Evolutionary conservation across 2,113 vertebrate genomes (phyloP).

Genomic region (Percina caprodes): DNA sequence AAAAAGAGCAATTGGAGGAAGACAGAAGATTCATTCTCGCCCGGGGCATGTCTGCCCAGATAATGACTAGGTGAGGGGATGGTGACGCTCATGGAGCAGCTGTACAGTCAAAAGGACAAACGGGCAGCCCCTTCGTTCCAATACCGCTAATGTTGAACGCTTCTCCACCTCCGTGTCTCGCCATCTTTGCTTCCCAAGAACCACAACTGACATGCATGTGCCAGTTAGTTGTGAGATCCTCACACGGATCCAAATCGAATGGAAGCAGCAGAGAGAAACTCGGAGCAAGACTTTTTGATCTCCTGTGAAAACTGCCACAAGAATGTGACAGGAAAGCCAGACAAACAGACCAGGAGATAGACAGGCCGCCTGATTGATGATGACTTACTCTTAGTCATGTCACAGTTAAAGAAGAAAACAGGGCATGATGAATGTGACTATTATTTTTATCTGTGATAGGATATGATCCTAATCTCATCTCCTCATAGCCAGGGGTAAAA

Average conservation of each 20-base stretch:
- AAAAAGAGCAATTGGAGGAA: constrained; percentile 21
- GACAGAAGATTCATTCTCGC: constrained; percentile 31
- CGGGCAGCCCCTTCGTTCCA: constrained; percentile 2
- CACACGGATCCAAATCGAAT: not conserved
- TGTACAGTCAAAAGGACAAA: constrained; percentile 44
- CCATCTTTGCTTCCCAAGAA: not conserved
- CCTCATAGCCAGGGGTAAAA: constrained; percentile 57
- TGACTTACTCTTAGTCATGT: constrained; percentile 34
- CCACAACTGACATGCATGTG: not conserved
- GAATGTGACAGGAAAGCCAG: constrained; percentile 1
- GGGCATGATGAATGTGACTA: constrained; percentile 51
- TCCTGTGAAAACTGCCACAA: not conserved
- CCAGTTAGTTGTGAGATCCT: not conserved
- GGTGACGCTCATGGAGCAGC: constrained; percentile 41
- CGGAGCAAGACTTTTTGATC: not conserved
- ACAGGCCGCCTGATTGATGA: constrained; percentile 27
- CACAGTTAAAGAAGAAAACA: constrained; percentile 43
- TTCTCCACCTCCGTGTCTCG: not conserved
- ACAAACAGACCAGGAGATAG: not conserved
- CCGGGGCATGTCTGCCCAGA: constrained; percentile 21
- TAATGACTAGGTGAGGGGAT: constrained; percentile 53
- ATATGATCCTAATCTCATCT: constrained; percentile 65
- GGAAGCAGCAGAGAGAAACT: not conserved
- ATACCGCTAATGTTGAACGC: not conserved
- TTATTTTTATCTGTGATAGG: constrained; percentile 52